A percentile compares a stretch with the other conserved stretches of the same genome.
phyloP scores from a whole-genome alignment of 2,888 invertebrate genomes.

The Ophion slaviceki region DNA sequence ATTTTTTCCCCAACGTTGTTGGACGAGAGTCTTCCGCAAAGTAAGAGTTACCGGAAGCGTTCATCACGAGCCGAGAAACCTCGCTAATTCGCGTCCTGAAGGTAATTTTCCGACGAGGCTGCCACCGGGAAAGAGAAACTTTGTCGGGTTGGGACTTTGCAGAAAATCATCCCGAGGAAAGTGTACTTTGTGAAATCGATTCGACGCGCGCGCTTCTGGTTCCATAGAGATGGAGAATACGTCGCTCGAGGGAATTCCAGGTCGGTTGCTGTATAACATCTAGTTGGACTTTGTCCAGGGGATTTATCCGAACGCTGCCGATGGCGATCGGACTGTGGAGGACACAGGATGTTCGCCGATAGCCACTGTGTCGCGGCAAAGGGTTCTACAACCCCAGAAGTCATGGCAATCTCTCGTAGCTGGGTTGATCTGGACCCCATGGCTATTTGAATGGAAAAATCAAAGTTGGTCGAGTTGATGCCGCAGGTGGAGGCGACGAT shows the following conservation, averaged over 20 bases:
- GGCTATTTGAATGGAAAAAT: background rate
- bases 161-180: slow-evolving; percentile 13
- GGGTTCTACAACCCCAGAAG: background rate
- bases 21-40: slow-evolving; percentile 22
- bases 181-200: slow-evolving; percentile 28
- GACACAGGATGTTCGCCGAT: background rate
- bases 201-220: background rate
- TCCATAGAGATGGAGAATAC: background rate
- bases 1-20: background rate
- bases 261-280: background rate
- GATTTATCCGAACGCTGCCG: background rate
- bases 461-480: background rate
- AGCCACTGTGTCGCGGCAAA: background rate
- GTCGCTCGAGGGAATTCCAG: background rate
- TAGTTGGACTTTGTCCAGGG: background rate
- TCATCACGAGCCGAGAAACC: slow-evolving; percentile 20
- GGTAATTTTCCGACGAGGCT: slow-evolving; percentile 7
- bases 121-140: slow-evolving; percentile 4
- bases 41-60: slow-evolving; percentile 25
- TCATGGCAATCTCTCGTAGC: background rate
- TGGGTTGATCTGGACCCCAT: background rate
- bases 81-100: slow-evolving; percentile 12
- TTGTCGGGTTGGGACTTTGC: background rate
- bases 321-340: background rate
- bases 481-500: background rate